Base-by-base conservation (phyloP, 2,888 invertebrate genomes). In the Hirudinaria manillensis region DNA sequence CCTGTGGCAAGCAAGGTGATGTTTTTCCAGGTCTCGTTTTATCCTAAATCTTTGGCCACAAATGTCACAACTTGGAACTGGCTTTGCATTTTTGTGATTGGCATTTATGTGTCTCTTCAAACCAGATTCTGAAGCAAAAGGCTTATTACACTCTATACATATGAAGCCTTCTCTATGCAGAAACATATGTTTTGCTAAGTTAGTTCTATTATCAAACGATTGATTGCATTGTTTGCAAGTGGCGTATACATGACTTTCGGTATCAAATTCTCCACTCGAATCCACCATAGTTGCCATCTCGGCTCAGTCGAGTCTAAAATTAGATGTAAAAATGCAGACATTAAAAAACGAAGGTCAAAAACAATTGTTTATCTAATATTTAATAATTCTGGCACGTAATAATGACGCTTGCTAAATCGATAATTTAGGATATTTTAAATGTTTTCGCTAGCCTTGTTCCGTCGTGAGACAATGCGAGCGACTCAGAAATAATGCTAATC, bases 131-230 rank as follows among this genome's bases (percentile, higher is more conserved):
- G 74, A 76, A 13, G 77, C 51, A 51, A 78, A 76, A 10, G 70
- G 73, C 66, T 78, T 78, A 38, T 65, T 72, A 72, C 78, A 78
- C 19, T 66, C 24, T 19, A 70, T 53, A 70, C 78, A 78, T 34
- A 70, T 73, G 32, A 72, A 70, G 38, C 79, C 79, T 70, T 78
- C 76, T 27, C 77, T 76, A 75, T 78, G 77, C 29, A 75, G 75
- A 71, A 75, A 78, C 72, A 70, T 73, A 45, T 78, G 78, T n/a
- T 67, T 74, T n/a, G 68, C 53, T 10, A 78, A 67, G 19, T 77
- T 72, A 6, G 72, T 56, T 32, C 75, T 77, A 68, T 29, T 76
- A 4, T n/a, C 56, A 51, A 77, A 77, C 24, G 72, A 36, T 34
- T 75, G 68, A 51, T 19, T 3, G 70, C 77, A 77, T 29, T 71